A percentile compares a stretch with the other conserved stretches of the same genome.
Conservation (phyloP, 1,140 invertebrate genomes). For the Papilio polyxenes region DNA sequence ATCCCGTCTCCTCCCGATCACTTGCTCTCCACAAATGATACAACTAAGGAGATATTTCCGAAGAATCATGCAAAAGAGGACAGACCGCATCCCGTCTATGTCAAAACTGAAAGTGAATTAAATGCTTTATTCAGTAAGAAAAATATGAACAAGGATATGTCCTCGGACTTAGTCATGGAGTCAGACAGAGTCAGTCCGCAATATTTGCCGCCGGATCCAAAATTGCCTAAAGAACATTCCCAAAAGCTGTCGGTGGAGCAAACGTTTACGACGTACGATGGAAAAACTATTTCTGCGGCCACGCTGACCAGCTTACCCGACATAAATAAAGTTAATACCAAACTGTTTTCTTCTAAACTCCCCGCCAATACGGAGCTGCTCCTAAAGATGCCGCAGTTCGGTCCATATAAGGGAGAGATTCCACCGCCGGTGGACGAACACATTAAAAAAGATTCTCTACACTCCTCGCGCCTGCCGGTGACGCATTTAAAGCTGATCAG, state of each 20-base stretch:
- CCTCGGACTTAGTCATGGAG: slow-evolving; percentile 84
- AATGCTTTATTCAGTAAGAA: slow-evolving; percentile 68
- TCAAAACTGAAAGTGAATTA: slow-evolving; percentile 67
- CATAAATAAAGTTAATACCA: slow-evolving; percentile 67
- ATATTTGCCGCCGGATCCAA: slow-evolving; percentile 84
- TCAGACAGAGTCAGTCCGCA: slow-evolving; percentile 85
- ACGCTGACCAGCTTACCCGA: slow-evolving; percentile 82
- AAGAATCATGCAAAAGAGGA: slow-evolving; percentile 75
- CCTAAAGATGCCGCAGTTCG: slow-evolving; percentile 85
- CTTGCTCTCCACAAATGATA: slow-evolving; percentile 70
- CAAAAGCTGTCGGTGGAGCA: slow-evolving; percentile 74
- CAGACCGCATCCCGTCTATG: slow-evolving; percentile 74
- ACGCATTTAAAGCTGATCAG: slow-evolving; percentile 67
- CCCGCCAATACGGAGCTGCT: slow-evolving; percentile 82
- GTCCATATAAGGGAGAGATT: slow-evolving; percentile 86
- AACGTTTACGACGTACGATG: slow-evolving; percentile 86
- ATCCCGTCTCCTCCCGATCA: slow-evolving; percentile 85
- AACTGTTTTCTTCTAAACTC: slow-evolving; percentile 79
- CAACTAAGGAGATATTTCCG: slow-evolving; percentile 72
- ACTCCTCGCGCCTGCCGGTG: slow-evolving; percentile 30
- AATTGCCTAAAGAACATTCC: slow-evolving; percentile 70
- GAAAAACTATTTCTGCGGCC: slow-evolving; percentile 85
- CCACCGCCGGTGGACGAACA: slow-evolving; percentile 77
- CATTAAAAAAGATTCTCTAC: slow-evolving; percentile 52
- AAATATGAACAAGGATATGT: slow-evolving; percentile 66